phyloP scores from a whole-genome alignment of 2,113 vertebrate genomes.

The Trematomus loennbergii region DNA sequence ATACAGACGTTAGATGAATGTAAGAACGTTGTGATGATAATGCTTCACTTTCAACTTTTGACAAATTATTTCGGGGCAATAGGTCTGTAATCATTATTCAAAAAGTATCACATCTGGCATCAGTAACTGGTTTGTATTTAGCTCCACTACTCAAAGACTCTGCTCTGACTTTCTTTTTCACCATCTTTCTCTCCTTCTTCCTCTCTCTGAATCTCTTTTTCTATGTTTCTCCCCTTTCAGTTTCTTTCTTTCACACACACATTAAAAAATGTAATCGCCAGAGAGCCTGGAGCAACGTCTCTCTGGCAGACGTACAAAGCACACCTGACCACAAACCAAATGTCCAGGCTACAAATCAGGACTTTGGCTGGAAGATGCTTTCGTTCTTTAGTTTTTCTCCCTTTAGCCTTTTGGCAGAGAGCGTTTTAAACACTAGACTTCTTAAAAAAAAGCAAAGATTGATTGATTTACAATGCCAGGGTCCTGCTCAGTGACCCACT shows the following conservation, averaged over 20 bases:
- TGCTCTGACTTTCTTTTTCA: conserved; percentile 1
- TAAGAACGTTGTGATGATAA: no score
- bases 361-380: conserved; percentile 42
- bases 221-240: conserved; percentile 12
- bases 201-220: conserved; percentile 27
- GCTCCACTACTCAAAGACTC: conserved; percentile 25
- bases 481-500: conserved; percentile 14
- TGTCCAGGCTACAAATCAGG: conserved; percentile 61
- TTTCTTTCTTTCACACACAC: conserved; percentile 16
- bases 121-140: conserved; percentile 25
- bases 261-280: conserved; percentile 43
- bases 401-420: conserved; percentile 12
- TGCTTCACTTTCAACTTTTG: not conserved
- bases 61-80: not conserved
- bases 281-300: conserved; percentile 63
- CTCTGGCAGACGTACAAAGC: conserved; percentile 78
- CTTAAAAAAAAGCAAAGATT: conserved; percentile 21
- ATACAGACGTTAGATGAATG: no score
- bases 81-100: not conserved
- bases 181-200: conserved; percentile 9
- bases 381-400: conserved; percentile 18
- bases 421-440: conserved; percentile 14
- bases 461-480: conserved; percentile 16
- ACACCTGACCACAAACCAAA: conserved; percentile 76
- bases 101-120: conserved; percentile 40